Evolutionary conservation across 2,888 invertebrate genomes (phyloP).

Genomic region (Allygus modestus): DNA sequence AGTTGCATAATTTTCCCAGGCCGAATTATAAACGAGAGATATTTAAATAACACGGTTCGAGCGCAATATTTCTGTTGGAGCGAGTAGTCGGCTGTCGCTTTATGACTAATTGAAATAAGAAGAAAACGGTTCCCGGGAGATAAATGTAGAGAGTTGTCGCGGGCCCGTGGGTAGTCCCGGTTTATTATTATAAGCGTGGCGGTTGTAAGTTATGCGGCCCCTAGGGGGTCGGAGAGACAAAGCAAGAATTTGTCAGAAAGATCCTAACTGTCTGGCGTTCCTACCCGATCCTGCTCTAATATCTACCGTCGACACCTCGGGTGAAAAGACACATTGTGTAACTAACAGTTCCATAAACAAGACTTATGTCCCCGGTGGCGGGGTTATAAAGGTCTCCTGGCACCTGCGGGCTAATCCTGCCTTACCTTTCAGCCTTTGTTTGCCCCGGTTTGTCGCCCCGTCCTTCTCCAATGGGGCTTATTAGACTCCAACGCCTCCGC

Average conservation of each 20-base stretch:
- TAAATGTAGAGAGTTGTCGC: slow-evolving; percentile 40
- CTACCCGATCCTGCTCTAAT: neutral
- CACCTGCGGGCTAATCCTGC: slow-evolving; percentile 44
- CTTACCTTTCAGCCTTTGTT: slow-evolving; percentile 19
- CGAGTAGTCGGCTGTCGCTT: slow-evolving; percentile 34
- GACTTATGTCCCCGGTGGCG: slow-evolving; percentile 51
- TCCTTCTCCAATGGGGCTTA: slow-evolving; percentile 25
- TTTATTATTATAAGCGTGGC: slow-evolving; percentile 43
- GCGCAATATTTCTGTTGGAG: slow-evolving; percentile 53
- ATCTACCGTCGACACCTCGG: slow-evolving; percentile 53
- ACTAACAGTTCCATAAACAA: slow-evolving; percentile 62
- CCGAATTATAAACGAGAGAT: slow-evolving; percentile 43
- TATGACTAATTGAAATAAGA: slow-evolving; percentile 58
- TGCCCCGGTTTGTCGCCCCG: neutral
- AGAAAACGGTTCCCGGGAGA: slow-evolving; percentile 28
- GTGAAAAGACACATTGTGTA: slow-evolving; percentile 59
- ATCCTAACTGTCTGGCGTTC: neutral
- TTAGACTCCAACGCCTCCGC: slow-evolving; percentile 34
- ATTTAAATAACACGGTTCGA: slow-evolving; percentile 52
- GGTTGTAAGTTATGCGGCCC: slow-evolving; percentile 20
- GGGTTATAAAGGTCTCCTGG: neutral
- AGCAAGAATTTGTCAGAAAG: slow-evolving; percentile 49
- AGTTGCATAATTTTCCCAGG: slow-evolving; percentile 26
- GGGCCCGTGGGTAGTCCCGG: slow-evolving; percentile 23
- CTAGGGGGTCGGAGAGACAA: slow-evolving; percentile 43